Conservation (phyloP, 2,888 invertebrate genomes). For the Brachypalpus laphriformis region DNA sequence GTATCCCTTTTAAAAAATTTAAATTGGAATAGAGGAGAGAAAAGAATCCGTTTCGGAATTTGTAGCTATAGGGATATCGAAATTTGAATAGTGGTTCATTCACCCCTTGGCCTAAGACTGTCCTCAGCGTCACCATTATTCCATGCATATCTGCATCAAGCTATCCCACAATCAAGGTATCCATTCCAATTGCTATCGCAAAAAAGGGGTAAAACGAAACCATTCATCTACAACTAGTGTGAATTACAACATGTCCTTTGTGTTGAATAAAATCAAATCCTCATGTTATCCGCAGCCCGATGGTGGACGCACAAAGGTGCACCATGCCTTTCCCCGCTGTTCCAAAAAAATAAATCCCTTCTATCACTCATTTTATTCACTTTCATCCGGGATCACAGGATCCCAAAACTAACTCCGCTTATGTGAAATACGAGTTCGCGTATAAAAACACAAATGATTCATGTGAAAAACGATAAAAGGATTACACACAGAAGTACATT, state of each 20-base stretch:
- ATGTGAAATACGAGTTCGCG: slow-evolving; percentile 41
- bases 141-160: neutral
- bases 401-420: slow-evolving; percentile 23
- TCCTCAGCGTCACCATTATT: neutral
- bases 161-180: neutral
- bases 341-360: slow-evolving; percentile 8
- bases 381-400: slow-evolving; percentile 8
- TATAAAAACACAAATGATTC: slow-evolving; percentile 57
- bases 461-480: slow-evolving; percentile 67
- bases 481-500: slow-evolving; percentile 40
- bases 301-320: slow-evolving; percentile 13
- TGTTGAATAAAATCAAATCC: slow-evolving; percentile 54
- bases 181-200: neutral
- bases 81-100: too few relatives aligned
- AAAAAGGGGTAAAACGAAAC: neutral
- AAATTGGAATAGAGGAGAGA: too few relatives aligned
- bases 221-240: slow-evolving; percentile 8
- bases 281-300: slow-evolving; percentile 41
- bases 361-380: slow-evolving; percentile 60
- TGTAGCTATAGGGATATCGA: too few relatives aligned
- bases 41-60: too few relatives aligned
- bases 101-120: too few relatives aligned
- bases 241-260: slow-evolving; percentile 42
- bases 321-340: neutral
- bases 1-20: too few relatives aligned